Evolutionary conservation across 2,113 vertebrate genomes (phyloP).

Genomic region (Nymphicus hollandicus): DNA sequence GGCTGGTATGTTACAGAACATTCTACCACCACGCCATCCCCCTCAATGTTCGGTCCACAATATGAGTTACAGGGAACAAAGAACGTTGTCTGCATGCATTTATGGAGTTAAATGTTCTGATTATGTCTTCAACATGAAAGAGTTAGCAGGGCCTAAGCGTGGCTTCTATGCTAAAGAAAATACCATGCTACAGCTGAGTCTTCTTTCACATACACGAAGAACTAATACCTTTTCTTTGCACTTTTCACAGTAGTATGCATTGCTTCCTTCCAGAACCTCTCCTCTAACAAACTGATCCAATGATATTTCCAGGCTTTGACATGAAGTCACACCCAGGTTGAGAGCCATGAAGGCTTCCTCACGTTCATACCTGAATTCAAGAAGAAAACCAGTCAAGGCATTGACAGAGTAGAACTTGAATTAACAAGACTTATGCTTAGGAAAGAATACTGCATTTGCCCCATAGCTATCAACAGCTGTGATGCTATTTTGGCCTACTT

Average conservation of each 20-base stretch:
- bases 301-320: slow-evolving; percentile 97
- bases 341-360: slow-evolving; percentile 98
- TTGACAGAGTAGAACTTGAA: not conserved
- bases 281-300: slow-evolving; percentile 98
- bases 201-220: not conserved
- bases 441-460: not conserved
- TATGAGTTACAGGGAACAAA: not conserved
- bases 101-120: not conserved
- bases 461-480: not conserved
- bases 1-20: not conserved
- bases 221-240: slow-evolving; percentile 93
- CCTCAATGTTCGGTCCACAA: not conserved
- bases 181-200: not conserved
- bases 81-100: not conserved
- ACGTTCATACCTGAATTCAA: slow-evolving; percentile 85
- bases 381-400: not conserved
- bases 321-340: slow-evolving; percentile 96
- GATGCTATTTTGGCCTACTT: not conserved
- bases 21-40: not conserved
- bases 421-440: not conserved
- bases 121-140: accelerated
- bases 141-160: not conserved
- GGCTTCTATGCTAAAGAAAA: not conserved
- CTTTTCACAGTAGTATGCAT: slow-evolving; percentile 98
- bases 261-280: slow-evolving; percentile 98